Percentiles rank a stretch among this genome's conserved stretches.
phyloP scores from a whole-genome alignment of 2,797 vertebrate species.

The Rhynchotus rufescens region DNA sequence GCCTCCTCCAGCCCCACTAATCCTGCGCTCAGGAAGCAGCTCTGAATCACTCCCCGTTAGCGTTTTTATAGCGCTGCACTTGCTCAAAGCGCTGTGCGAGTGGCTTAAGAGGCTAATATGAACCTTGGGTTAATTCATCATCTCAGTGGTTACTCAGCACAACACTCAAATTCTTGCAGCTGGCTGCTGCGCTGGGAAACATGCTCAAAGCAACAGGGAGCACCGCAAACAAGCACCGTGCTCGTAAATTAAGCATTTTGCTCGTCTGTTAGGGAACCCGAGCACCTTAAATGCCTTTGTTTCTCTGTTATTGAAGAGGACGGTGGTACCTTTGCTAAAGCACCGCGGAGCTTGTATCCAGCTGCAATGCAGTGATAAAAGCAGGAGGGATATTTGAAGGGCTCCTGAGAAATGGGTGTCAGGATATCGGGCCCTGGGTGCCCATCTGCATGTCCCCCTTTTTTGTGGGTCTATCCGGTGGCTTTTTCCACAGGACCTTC shows the following conservation, averaged over 20 bases:
- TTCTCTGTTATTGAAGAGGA: not conserved
- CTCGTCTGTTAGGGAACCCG: not conserved
- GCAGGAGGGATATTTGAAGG: rapidly evolving
- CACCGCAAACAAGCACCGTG: constrained; percentile 10
- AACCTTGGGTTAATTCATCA: constrained; percentile 50
- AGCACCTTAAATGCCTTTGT: constrained; percentile 6
- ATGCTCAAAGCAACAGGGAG: constrained; percentile 47
- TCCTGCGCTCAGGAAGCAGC: not conserved
- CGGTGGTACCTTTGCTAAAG: not conserved
- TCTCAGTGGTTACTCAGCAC: constrained; percentile 29
- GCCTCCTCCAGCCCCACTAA: not conserved
- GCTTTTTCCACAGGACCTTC: not conserved
- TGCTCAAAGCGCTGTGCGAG: not conserved
- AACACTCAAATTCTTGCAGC: constrained; percentile 21
- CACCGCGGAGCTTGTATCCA: not conserved
- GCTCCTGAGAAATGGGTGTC: not conserved
- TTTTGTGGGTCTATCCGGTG: not conserved
- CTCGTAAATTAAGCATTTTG: not conserved
- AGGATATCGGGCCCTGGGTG: not conserved
- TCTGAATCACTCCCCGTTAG: not conserved
- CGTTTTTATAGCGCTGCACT: not conserved
- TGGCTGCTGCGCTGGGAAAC: constrained; percentile 49
- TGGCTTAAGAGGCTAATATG: constrained; percentile 15
- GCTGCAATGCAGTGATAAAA: not conserved
- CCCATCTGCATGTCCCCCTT: not conserved